These are phyloP conservation scores for Megalops cyprinoides DNA, from an alignment of 2,797 vertebrate genomes.

Conservation along the genomic window DNA sequence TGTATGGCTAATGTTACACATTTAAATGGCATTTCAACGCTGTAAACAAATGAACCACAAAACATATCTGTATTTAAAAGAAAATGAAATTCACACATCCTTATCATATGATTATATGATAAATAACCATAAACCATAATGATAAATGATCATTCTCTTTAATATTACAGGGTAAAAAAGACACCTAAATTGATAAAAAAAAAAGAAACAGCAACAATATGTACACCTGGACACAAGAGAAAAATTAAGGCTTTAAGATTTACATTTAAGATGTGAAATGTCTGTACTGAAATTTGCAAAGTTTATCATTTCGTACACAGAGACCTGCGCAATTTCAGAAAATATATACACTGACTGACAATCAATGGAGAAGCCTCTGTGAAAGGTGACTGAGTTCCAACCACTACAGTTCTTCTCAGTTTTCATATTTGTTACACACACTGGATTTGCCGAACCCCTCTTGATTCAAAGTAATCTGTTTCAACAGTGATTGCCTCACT, in stretches of 20 bases:
- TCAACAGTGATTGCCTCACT: background rate
- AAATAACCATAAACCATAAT: background rate
- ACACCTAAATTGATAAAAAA: background rate
- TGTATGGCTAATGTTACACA: background rate
- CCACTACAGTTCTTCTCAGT: background rate
- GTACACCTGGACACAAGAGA: conserved; percentile 28
- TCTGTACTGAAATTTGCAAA: background rate
- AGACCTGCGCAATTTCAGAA: background rate
- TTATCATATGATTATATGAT: background rate
- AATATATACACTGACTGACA: background rate
- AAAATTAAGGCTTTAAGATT: background rate
- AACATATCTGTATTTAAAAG: too few relatives aligned
- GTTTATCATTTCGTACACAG: background rate
- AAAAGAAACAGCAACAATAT: conserved; percentile 13
- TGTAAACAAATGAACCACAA: background rate
- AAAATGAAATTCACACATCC: background rate
- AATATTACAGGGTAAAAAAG: conserved; percentile 13
- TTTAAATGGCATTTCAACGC: background rate
- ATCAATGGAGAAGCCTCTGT: background rate
- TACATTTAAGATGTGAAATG: background rate
- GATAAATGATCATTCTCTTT: conserved; percentile 1
- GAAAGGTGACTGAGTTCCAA: background rate
- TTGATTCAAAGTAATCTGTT: background rate
- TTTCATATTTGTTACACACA: background rate
- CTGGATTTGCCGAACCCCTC: background rate